Evolutionary conservation across 2,113 vertebrate genomes (phyloP), one percentile per base, ranked within the genome.

Genomic region (Callithrix jacchus): DNA sequence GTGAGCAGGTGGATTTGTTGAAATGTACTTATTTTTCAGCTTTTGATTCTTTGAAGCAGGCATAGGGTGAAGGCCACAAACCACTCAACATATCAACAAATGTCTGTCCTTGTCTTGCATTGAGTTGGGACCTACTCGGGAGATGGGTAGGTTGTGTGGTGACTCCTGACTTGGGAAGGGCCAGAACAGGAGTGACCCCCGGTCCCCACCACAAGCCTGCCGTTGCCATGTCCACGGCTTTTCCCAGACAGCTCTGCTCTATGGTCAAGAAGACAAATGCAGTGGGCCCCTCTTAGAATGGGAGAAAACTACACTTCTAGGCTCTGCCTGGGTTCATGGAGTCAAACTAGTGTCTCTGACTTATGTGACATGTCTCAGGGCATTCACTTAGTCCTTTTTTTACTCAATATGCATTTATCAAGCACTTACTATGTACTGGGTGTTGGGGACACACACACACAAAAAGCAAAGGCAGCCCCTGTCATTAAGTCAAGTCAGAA

Each of bases 61-160:
- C 27, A 4, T 6, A 23, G 23, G 1, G 17, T 40, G 17, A 37
- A 79, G n/a, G 20, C 20, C 64, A 81, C 64, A 30, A 1, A 45
- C 16, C 35, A 45, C 35, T 56, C 14, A 21, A 3, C 3, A 3
- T 16, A 5, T 42, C 47, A 80, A 37, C 52, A n/a, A 47, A 66
- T 4, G 25, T 40, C 87, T 68, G 1, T 9, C 2, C 7, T 66
- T n/a, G 68, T 4, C 37, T 23, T 16, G 37, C 14, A 6, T 4
- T 14, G 6, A 20, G 4, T 25, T 12, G 30, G 21, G 2, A 16
- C 10, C 37, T 47, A 0, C 14, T 74, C 23, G 1, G 2, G 13
- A 23, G 40, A 45, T 0, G 0, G 23, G 10, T 12, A 14, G 61
- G 7, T 3, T 3, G 35, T 3, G 0, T 0, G 3, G 3, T 3